Conservation (phyloP, 2,888 invertebrate genomes). For the Cynaeus angustus region DNA sequence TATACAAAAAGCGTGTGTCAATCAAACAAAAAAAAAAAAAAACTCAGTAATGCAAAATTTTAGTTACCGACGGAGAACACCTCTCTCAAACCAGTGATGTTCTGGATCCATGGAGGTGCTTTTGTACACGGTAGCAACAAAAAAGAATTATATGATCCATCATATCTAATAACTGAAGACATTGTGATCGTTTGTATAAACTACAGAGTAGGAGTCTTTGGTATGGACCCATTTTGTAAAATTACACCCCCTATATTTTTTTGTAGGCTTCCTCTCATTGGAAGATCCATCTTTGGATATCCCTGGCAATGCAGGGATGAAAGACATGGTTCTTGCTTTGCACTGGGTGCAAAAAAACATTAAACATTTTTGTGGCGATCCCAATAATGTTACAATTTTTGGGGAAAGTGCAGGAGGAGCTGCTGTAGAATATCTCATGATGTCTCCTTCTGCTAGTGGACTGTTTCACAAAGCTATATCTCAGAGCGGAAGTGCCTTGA, state of each 20-base stretch:
- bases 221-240: not conserved
- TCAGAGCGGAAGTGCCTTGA: constrained; percentile 63
- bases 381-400: constrained; percentile 73
- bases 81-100: constrained; percentile 64
- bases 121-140: not conserved
- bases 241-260: no score
- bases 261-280: constrained; percentile 72
- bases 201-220: not conserved
- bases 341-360: constrained; percentile 74
- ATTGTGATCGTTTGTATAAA: constrained; percentile 7
- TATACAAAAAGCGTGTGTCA: constrained; percentile 16
- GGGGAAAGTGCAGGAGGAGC: constrained; percentile 75
- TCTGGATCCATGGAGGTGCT: constrained; percentile 71
- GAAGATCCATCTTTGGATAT: constrained; percentile 71
- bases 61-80: not conserved
- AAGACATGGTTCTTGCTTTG: constrained; percentile 73
- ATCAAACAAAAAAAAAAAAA: not conserved
- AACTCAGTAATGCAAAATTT: not conserved
- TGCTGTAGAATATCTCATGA: constrained; percentile 72
- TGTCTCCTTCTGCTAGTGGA: constrained; percentile 71
- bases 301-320: constrained; percentile 74
- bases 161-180: constrained; percentile 13
- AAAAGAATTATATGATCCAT: not conserved
- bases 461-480: constrained; percentile 66
- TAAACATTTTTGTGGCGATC: constrained; percentile 72